phyloP scores from a whole-genome alignment of 1,140 invertebrate species.

The Drosophila azteca region DNA sequence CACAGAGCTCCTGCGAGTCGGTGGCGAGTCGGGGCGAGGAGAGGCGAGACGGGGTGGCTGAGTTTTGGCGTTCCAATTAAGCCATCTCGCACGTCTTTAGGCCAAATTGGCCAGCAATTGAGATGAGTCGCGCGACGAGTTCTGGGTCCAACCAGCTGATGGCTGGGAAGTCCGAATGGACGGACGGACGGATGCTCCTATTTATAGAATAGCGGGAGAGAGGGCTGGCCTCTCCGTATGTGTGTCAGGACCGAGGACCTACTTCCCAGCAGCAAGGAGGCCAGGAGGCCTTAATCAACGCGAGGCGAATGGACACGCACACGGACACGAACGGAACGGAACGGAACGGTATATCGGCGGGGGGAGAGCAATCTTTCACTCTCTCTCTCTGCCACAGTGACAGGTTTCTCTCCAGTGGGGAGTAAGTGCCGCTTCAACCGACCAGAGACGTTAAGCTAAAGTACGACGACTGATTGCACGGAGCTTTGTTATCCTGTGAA shows the following conservation, averaged over 20 bases:
- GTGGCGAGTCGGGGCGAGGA: too few species aligned
- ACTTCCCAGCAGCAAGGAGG: slow-evolving; percentile 19
- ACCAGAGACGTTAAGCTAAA: slow-evolving; percentile 70
- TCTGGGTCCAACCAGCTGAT: too few species aligned
- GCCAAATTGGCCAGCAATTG: too few species aligned
- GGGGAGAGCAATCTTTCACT: slow-evolving; percentile 2
- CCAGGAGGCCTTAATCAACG: slow-evolving; percentile 35
- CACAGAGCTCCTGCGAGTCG: too few species aligned
- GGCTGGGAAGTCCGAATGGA: too few species aligned
- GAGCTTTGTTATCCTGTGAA: slow-evolving; percentile 78
- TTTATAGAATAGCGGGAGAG: too few species aligned
- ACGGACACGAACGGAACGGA: too few species aligned
- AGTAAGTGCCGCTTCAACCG: slow-evolving; percentile 44
- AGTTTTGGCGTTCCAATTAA: slow-evolving; percentile 3
- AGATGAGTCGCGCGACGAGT: too few species aligned
- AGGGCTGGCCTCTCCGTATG: too few species aligned
- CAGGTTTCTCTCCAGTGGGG: slow-evolving; percentile 17
- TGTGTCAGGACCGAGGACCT: neutral
- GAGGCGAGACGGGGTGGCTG: too few species aligned
- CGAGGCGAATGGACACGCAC: neutral
- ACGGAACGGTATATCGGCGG: too few species aligned
- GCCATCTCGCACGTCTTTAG: neutral
- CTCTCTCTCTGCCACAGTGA: slow-evolving; percentile 3
- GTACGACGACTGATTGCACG: slow-evolving; percentile 75
- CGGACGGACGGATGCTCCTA: too few species aligned